Base-by-base conservation (phyloP, 2,113 vertebrate genomes). In the Spermophilus dauricus region DNA sequence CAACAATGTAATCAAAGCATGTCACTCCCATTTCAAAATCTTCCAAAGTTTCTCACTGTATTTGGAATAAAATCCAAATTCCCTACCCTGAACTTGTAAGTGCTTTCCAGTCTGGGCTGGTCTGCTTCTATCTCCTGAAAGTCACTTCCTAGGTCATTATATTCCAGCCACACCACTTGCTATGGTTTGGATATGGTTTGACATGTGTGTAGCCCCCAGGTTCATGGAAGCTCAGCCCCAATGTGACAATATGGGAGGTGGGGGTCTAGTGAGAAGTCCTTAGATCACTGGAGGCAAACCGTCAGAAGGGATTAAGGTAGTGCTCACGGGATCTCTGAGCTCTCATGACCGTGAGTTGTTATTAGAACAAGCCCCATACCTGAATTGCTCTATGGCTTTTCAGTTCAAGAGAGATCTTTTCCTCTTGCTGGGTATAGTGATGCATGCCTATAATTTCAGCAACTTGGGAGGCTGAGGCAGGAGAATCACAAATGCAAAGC, bases 31-130 rank as follows among this genome's bases (percentile, higher is more conserved):
- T 80, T 80, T 83, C 24, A 28, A 82, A 95, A 87, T 58, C 30
- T 78, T 76, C 37, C 22, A 85, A 10, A 72, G 8, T 10, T 70
- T 83, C 18, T 30, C 28, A 28, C 0, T 53, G 14, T 45, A 63
- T 90, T 90, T 84, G 76, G 24, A 91, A 87, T 86, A 28, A 76
- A 92, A 89, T 56, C 14, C 5, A 83, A 83, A 86, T 24, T 82
- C 22, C n/a, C 94, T 80, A 72, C 12, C 2, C 4, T 51, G 87
- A 26, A 30, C 48, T 72, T 82, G 37, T 89, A 92, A 89, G 26
- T 20, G n/a, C 42, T 75, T 34, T 69, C 34, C 24, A 4, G 26
- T 42, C 48, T 82, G 26, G 30, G 5, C n/a, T 92, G 4, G 8
- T 83, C 56, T 95, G 83, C 78, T 53, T 22, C 92, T 37, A 53